phyloP scores from a whole-genome alignment of 1,140 invertebrate species.

The Harlomillsia oculata region DNA sequence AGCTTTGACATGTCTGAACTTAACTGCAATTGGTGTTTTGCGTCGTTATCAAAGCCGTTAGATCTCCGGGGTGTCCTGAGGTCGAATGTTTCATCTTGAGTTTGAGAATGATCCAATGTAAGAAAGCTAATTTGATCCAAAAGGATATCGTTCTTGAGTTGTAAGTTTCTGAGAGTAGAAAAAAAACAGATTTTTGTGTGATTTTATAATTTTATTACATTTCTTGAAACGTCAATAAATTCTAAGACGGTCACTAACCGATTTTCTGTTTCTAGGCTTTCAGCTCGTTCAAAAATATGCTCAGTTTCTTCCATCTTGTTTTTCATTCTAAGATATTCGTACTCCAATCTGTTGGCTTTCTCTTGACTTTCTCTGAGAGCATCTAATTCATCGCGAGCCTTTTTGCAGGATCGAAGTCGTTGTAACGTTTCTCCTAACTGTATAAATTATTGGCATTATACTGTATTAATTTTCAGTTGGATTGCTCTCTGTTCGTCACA shows the following conservation, averaged over 20 bases:
- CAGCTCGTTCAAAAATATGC: constrained; percentile 29
- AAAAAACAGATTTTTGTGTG: not conserved
- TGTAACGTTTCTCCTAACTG: constrained; percentile 21
- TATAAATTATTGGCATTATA: not conserved
- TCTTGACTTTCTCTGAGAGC: constrained; percentile 31
- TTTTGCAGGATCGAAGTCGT: constrained; percentile 21
- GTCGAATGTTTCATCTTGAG: constrained; percentile 15
- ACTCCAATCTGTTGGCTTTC: constrained; percentile 25
- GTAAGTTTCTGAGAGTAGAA: constrained; percentile 20
- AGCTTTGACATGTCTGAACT: too few species aligned
- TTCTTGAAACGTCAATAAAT: not conserved
- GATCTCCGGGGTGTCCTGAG: too few species aligned
- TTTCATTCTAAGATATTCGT: constrained; percentile 25
- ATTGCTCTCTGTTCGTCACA: not conserved
- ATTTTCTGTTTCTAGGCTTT: constrained; percentile 31
- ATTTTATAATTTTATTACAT: not conserved
- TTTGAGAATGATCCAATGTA: constrained; percentile 24
- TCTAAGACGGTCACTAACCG: constrained; percentile 8
- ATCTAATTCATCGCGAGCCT: constrained; percentile 33
- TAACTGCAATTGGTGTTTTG: too few species aligned
- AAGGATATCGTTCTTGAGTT: constrained; percentile 30
- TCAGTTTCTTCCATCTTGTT: constrained; percentile 32
- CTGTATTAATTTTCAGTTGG: not conserved
- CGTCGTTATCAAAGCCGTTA: too few species aligned
- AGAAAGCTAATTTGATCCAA: constrained; percentile 33